These are phyloP conservation scores for Macrochelys suwanniensis DNA, from an alignment of 2,797 vertebrate species.

Conservation along the genomic window DNA sequence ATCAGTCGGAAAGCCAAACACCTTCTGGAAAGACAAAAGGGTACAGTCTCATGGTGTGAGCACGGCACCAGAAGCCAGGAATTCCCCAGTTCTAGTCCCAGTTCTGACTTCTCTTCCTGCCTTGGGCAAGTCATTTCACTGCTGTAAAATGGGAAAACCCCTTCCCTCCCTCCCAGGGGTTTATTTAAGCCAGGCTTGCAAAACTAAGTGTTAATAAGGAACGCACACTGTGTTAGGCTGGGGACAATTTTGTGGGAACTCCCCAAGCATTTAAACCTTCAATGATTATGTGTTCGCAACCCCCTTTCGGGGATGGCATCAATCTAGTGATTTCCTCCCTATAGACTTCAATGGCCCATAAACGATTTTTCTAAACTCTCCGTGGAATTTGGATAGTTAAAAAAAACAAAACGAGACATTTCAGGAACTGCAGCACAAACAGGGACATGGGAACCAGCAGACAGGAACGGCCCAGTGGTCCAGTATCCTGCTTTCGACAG, in stretches of 20 bases:
- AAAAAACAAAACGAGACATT: neutral
- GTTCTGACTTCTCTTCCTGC: neutral
- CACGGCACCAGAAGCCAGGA: neutral
- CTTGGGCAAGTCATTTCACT: neutral
- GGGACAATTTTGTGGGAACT: neutral
- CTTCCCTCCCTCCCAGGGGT: neutral
- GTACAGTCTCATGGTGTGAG: neutral
- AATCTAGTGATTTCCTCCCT: neutral
- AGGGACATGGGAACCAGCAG: neutral
- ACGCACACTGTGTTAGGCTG: neutral
- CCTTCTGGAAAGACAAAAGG: neutral
- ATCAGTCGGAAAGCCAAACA: neutral
- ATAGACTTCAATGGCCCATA: neutral
- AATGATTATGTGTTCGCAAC: fast-evolving
- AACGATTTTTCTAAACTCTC: fast-evolving
- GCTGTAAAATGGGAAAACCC: neutral
- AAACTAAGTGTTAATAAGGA: neutral
- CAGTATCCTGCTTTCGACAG: neutral
- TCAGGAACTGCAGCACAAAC: neutral
- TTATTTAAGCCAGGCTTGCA: neutral
- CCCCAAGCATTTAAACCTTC: neutral
- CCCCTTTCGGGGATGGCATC: fast-evolving
- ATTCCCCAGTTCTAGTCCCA: neutral
- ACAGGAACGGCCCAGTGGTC: neutral
- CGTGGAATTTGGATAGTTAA: fast-evolving